Conservation (phyloP, 2,113 vertebrate genomes). For the Conger conger region DNA sequence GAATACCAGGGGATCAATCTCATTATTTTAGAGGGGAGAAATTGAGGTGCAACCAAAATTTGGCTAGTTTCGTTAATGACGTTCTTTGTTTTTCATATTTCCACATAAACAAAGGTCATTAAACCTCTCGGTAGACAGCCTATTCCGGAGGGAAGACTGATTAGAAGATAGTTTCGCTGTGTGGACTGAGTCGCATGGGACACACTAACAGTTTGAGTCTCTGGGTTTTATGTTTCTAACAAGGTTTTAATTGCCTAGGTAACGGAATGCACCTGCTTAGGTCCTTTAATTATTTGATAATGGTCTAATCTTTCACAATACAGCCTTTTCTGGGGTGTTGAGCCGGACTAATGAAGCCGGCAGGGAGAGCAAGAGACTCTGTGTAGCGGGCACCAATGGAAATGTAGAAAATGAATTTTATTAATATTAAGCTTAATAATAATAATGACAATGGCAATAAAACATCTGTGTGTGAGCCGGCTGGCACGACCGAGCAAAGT, state of each 20-base stretch:
- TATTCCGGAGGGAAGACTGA: conserved; percentile 66
- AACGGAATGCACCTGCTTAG: conserved; percentile 91
- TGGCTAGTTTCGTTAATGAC: conserved; percentile 27
- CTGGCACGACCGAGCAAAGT: not conserved
- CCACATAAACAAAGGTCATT: conserved; percentile 72
- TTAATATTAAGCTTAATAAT: conserved; percentile 13
- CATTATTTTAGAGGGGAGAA: conserved; percentile 15
- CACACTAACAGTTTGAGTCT: conserved; percentile 80
- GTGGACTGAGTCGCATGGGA: conserved; percentile 84
- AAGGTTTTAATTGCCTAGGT: conserved; percentile 96
- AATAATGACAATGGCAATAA: not conserved
- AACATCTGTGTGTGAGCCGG: not conserved
- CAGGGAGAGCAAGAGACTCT: conserved; percentile 66
- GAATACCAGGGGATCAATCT: conserved; percentile 19
- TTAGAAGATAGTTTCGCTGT: conserved; percentile 72
- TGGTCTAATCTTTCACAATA: conserved; percentile 84
- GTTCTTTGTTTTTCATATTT: conserved; percentile 52
- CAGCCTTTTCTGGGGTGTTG: conserved; percentile 73
- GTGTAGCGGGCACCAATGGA: conserved; percentile 60
- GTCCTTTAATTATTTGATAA: conserved; percentile 79
- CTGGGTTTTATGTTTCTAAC: conserved; percentile 91
- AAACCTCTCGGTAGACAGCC: conserved; percentile 68
- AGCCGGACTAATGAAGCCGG: conserved; percentile 78
- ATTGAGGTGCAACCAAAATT: conserved; percentile 12
- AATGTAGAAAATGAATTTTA: conserved; percentile 34